Evolutionary conservation across 2,113 vertebrate species (phyloP).

Genomic region (Chitala chitala): DNA sequence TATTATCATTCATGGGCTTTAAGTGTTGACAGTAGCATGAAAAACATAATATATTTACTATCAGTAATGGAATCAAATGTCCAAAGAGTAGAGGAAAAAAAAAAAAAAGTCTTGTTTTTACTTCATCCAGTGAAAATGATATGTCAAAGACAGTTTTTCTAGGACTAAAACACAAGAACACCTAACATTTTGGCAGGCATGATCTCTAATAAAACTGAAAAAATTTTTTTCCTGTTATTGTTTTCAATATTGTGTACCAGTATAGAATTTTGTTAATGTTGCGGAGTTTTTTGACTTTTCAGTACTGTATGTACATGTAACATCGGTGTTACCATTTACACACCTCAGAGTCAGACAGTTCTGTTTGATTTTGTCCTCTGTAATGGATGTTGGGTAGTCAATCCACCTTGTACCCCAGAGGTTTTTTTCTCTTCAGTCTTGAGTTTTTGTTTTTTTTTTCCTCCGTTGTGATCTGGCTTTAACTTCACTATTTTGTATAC

Average conservation of each 20-base stretch:
- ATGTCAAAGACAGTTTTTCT: neutral
- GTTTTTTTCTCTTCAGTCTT: too few relatives aligned
- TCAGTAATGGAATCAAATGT: neutral
- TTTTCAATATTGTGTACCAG: neutral
- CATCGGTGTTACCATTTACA: too few relatives aligned
- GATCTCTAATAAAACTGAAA: conserved; percentile 21
- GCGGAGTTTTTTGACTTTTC: too few relatives aligned
- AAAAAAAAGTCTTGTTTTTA: neutral
- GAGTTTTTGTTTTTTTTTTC: too few relatives aligned
- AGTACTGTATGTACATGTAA: too few relatives aligned
- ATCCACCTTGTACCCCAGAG: too few relatives aligned
- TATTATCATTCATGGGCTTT: conserved; percentile 7
- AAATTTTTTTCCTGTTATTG: conserved; percentile 12
- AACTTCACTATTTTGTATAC: too few relatives aligned
- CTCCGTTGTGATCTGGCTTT: too few relatives aligned
- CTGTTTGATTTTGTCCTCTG: too few relatives aligned
- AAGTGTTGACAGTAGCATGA: conserved; percentile 22
- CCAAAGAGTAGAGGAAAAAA: conserved; percentile 4
- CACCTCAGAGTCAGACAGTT: too few relatives aligned
- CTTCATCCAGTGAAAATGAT: neutral
- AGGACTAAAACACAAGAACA: conserved; percentile 9
- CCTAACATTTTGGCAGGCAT: conserved; percentile 10
- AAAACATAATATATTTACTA: conserved; percentile 11
- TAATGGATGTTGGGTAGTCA: too few relatives aligned
- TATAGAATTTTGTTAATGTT: neutral